Percentiles rank a stretch among this genome's conserved stretches.
Conservation (phyloP, 2,797 vertebrate species). For the Gymnoscopelus braueri region DNA sequence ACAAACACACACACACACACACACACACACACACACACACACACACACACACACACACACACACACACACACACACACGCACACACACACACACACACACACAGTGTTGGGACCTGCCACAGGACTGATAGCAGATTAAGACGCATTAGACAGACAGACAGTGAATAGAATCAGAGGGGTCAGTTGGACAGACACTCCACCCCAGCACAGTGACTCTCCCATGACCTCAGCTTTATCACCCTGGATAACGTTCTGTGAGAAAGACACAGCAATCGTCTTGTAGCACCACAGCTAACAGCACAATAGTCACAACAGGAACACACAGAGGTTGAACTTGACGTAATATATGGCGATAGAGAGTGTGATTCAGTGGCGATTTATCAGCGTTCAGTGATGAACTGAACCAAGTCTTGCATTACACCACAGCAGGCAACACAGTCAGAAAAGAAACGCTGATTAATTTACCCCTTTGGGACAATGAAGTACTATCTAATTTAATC, state of each 20-base stretch:
- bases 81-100: slow-evolving; percentile 1
- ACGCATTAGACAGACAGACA: slow-evolving; percentile 48
- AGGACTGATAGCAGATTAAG: slow-evolving; percentile 53
- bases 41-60: slow-evolving; percentile 40
- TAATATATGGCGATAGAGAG: slow-evolving; percentile 15
- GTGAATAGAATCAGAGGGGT: slow-evolving; percentile 58
- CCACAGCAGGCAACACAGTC: too few relatives aligned
- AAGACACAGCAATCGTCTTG: slow-evolving; percentile 64
- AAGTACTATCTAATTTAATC: too few relatives aligned
- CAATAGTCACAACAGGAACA: slow-evolving; percentile 58
- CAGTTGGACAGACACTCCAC: slow-evolving; percentile 41
- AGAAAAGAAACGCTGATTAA: too few relatives aligned
- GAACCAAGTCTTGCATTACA: too few relatives aligned
- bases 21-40: slow-evolving; percentile 9
- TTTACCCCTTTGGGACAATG: too few relatives aligned
- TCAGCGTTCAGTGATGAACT: too few relatives aligned
- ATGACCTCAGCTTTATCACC: slow-evolving; percentile 64
- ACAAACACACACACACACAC: slow-evolving; percentile 1
- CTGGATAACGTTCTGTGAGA: slow-evolving; percentile 27
- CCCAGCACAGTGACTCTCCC: slow-evolving; percentile 39
- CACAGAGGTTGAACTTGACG: slow-evolving; percentile 54
- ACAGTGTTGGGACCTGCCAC: slow-evolving; percentile 40
- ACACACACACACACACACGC: slow-evolving; percentile 15
- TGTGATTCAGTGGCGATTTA: slow-evolving; percentile 13
- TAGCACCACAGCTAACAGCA: slow-evolving; percentile 23